Base-by-base conservation (phyloP, 2,888 invertebrate species). In the Caenorhabditis parvicauda region DNA sequence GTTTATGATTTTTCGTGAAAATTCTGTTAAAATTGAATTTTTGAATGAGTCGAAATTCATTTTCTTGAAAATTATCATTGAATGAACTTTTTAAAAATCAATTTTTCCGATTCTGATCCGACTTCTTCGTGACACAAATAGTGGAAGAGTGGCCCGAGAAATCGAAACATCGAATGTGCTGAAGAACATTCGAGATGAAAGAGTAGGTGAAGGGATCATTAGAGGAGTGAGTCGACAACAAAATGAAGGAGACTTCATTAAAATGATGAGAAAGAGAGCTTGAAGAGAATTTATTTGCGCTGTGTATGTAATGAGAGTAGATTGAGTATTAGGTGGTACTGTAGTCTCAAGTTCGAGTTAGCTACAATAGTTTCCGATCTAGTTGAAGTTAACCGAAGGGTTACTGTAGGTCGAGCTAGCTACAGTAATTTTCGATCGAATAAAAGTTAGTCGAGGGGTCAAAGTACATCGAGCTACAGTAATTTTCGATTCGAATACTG, bases 161-260 rank as follows among this genome's bases (percentile, higher is more conserved):
- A 54, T 64, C 14, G 59, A 57, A 37, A 57, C 55, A 3, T 56
- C 59, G 9, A 59, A 64, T 47, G 53, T 52, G 48, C 44, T 64
- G 42, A 64, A 57, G 43, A 54, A 55, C 29, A 62, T 62, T 57
- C 57, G 58, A 51, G 51, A 62, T 53, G 62, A 62, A 24, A 54
- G 62, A 58, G 62, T 62, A 54, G 58, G 62, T 62, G 62, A 51
- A n/a, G 32, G 46, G 37, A 48, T 50, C 24, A 49, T 49, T 24
- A 48, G 56, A 42, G 61, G 61, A 50, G 61, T 62, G 51, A 57
- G 61, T 38, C 29, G n/a, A 14, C 27, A 14, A 32, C 35, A 12
- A 9, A n/a, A n/a, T n/a, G 9, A 9, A 32, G 35, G n/a, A 32
- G n/a, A 32, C 35, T 32, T 32, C 9, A 12, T 12, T 12, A 32